phyloP scores from a whole-genome alignment of 2,888 invertebrate genomes.

The Rhodophaea formosa region DNA sequence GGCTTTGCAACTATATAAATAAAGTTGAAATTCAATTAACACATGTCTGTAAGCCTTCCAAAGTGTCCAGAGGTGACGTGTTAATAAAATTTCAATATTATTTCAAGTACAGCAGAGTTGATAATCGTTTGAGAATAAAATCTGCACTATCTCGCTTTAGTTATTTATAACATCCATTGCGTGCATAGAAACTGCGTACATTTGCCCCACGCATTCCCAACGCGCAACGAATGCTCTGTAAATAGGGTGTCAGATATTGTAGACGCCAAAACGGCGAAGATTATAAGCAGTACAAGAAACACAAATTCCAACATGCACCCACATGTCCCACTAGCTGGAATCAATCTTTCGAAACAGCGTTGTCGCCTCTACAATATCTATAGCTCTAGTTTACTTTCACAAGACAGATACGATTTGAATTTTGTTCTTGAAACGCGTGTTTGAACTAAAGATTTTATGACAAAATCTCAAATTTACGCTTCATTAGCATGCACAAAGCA shows the following conservation, averaged over 20 bases:
- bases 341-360: background rate
- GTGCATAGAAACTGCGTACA: background rate
- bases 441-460: background rate
- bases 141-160: background rate
- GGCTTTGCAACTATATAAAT: background rate
- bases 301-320: constrained; percentile 6
- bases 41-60: background rate
- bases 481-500: too few relatives aligned
- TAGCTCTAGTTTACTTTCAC: constrained; percentile 5
- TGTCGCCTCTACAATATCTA: constrained; percentile 7
- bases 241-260: constrained; percentile 9
- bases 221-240: background rate
- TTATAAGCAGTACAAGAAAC: background rate
- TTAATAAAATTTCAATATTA: too few relatives aligned
- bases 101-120: background rate
- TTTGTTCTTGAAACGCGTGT: background rate
- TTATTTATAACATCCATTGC: background rate
- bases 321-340: background rate
- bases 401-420: too few relatives aligned
- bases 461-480: background rate
- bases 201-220: background rate
- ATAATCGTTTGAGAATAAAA: background rate
- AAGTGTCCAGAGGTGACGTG: background rate
- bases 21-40: background rate
- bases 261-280: constrained; percentile 1